Conservation (phyloP, 2,888 invertebrate species). For the Argyra leucocephala region DNA sequence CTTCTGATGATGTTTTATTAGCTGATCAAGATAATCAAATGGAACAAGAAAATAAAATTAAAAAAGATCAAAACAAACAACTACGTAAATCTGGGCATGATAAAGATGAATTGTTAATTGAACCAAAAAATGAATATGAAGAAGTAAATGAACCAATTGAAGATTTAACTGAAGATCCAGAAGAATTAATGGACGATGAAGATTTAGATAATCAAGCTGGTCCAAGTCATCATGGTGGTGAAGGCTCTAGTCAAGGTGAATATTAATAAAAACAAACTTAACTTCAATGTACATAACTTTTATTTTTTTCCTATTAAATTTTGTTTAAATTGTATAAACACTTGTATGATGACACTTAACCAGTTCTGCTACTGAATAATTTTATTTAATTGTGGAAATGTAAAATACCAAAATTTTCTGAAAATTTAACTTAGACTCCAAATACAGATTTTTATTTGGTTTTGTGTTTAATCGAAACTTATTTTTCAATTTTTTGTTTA, state of each 20-base stretch:
- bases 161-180: conserved; percentile 66
- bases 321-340: too few relatives aligned
- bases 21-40: conserved; percentile 26
- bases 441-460: too few relatives aligned
- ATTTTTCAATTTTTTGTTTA: conserved; percentile 12
- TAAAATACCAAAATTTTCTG: neutral
- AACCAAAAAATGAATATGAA: conserved; percentile 66
- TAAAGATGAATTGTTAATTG: conserved; percentile 43
- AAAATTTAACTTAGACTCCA: neutral
- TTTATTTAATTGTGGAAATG: neutral
- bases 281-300: too few relatives aligned
- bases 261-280: too few relatives aligned
- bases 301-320: too few relatives aligned
- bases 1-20: conserved; percentile 28
- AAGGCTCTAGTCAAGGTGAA: conserved; percentile 62
- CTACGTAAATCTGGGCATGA: conserved; percentile 26
- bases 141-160: conserved; percentile 67
- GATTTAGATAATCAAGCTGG: conserved; percentile 52
- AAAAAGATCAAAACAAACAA: conserved; percentile 36
- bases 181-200: conserved; percentile 61
- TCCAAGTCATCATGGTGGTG: conserved; percentile 55
- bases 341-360: neutral
- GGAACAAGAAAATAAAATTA: conserved; percentile 24
- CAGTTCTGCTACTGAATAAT: conserved; percentile 6
- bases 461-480: too few relatives aligned